Base-by-base conservation (phyloP, 2,113 vertebrate species). In the Tricholaema leucomelas region DNA sequence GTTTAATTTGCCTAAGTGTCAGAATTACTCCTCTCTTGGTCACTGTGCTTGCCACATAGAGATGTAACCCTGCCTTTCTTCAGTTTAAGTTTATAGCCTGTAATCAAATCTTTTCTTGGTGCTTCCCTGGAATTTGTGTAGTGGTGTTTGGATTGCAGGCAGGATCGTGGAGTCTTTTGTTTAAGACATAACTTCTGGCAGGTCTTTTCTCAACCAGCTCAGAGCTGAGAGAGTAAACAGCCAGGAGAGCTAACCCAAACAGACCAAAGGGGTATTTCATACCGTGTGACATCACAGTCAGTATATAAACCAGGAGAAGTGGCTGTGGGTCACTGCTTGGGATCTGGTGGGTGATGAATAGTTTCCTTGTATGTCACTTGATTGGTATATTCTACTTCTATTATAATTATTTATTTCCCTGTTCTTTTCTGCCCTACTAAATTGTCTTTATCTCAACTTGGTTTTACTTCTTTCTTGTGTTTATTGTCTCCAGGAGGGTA, bases 31-130 rank as follows among this genome's bases (percentile, higher is more conserved):
- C 35, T 83, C 9, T 42, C 10, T 36, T 40, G 21, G 8, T 66
- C 2, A 1, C 77, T 0, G 0, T 38, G 50, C 38, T 19, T 82
- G 27, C 20, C 10, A 10, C 5, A 4, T 2, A 40, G 18, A 56
- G 19, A 24, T 72, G 42, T 6, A 40, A 87, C 14, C 15, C 61
- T 64, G 82, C 13, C 15, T 82, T 72, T 79, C 13, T 69, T 70
- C n/a, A 12, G 1, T 78, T 83, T 54, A 52, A 52, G 4, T 61
- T 65, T 71, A 27, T 60, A 63, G 25, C 31, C 65, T 35, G 65
- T 10, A 54, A 64, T 70, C 89, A 17, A 30, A 16, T 44, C 38
- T 73, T 10, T 44, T 87, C 52, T 74, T 66, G 18, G 12, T 76
- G 30, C 27, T 55, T 75, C 24, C 36, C 31, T 87, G 65, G 35